phyloP scores from a whole-genome alignment of 2,797 vertebrate species.

The Coendou prehensilis region DNA sequence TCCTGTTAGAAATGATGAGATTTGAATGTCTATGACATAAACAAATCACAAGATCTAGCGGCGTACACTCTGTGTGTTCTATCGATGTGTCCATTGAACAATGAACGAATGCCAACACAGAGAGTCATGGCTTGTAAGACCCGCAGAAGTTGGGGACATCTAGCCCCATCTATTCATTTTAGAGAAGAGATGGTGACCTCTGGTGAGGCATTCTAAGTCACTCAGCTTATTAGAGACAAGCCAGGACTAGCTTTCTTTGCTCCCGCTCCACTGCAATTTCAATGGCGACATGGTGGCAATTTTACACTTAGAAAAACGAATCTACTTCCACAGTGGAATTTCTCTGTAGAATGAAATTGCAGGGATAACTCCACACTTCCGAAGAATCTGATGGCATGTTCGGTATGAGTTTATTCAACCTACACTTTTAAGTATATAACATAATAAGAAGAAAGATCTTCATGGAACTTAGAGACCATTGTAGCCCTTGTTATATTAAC shows the following conservation, averaged over 20 bases:
- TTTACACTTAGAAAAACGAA: slow-evolving; percentile 34
- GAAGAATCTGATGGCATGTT: background rate
- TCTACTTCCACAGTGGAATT: background rate
- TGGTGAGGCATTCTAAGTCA: background rate
- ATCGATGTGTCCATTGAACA: background rate
- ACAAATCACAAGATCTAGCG: background rate
- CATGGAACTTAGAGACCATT: background rate
- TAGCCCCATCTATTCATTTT: background rate
- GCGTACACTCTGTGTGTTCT: background rate
- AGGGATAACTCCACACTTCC: background rate
- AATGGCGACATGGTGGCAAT: background rate
- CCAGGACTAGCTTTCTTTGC: background rate
- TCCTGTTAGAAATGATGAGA: slow-evolving; percentile 16
- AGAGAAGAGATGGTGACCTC: background rate
- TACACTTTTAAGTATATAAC: background rate
- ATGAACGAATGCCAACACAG: background rate
- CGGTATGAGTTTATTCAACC: background rate
- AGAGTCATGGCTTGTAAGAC: background rate
- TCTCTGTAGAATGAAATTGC: background rate
- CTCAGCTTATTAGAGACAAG: background rate
- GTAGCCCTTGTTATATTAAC: background rate
- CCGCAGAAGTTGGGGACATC: background rate
- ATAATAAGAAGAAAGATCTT: background rate
- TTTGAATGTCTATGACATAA: background rate
- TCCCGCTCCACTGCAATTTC: background rate